Conservation (phyloP, 1,140 invertebrate genomes). For the Sycophila sp. region DNA sequence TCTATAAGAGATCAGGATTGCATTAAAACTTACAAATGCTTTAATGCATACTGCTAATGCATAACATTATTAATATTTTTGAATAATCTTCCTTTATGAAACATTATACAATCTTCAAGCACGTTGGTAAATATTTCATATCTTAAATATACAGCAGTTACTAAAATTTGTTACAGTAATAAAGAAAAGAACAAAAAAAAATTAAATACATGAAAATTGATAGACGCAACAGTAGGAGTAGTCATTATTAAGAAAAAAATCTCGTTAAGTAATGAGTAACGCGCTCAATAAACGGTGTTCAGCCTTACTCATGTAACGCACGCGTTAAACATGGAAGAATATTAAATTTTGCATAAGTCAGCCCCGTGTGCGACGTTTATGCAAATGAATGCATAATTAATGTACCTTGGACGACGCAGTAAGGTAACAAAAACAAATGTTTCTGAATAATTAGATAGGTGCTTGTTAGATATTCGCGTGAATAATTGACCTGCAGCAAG, state of each 20-base stretch:
- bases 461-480: conserved; percentile 18
- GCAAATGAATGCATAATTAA: conserved; percentile 36
- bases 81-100: background rate
- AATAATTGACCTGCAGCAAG: background rate
- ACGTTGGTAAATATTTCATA: background rate
- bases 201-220: background rate
- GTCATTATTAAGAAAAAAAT: background rate
- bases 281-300: background rate
- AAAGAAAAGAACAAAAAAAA: background rate
- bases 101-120: no score
- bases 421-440: conserved; percentile 26
- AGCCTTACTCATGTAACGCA: background rate
- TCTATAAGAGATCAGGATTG: no score
- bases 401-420: background rate
- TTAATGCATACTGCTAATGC: no score
- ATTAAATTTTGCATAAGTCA: conserved; percentile 31
- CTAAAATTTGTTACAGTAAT: background rate
- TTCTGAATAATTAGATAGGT: conserved; percentile 28
- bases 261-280: background rate
- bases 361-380: background rate
- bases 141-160: background rate
- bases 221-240: background rate
- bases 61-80: no score
- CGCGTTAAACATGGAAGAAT: conserved; percentile 27
- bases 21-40: no score